phyloP scores from a whole-genome alignment of 2,888 invertebrate species.

The Pristionchus entomophagus region DNA sequence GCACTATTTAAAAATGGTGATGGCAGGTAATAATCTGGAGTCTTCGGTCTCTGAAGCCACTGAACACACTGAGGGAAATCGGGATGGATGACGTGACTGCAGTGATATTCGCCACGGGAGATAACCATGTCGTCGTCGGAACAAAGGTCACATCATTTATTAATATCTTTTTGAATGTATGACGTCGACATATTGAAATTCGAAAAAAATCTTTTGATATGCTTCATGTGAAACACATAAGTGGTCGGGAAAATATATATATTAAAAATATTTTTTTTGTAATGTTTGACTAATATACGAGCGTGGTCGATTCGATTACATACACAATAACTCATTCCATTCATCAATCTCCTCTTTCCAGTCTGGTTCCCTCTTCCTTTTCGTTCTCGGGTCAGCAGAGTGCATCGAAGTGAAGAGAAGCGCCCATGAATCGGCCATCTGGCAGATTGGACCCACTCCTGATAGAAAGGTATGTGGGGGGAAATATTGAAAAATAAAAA shows the following conservation, averaged over 20 bases:
- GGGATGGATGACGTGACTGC: slow-evolving; percentile 82
- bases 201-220: too few relatives aligned
- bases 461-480: slow-evolving; percentile 86
- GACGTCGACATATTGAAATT: too few relatives aligned
- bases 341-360: slow-evolving; percentile 60
- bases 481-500: too few relatives aligned
- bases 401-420: slow-evolving; percentile 81
- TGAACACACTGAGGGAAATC: slow-evolving; percentile 83
- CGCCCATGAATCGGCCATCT: slow-evolving; percentile 88
- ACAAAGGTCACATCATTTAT: slow-evolving; percentile 81
- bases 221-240: too few relatives aligned
- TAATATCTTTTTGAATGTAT: neutral
- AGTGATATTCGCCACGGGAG: slow-evolving; percentile 89
- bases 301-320: neutral
- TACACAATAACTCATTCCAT: neutral
- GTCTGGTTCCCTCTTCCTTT: slow-evolving; percentile 76
- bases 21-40: slow-evolving; percentile 90
- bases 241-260: too few relatives aligned
- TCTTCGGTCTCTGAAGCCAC: slow-evolving; percentile 80
- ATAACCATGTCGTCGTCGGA: slow-evolving; percentile 90
- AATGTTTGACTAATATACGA: too few relatives aligned
- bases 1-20: neutral
- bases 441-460: slow-evolving; percentile 86
- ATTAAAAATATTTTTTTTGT: too few relatives aligned
- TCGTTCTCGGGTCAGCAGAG: slow-evolving; percentile 53